A percentile compares a stretch with the other conserved stretches of the same genome.
Conservation (phyloP, 2,888 invertebrate genomes). For the Mylabris sibirica region DNA sequence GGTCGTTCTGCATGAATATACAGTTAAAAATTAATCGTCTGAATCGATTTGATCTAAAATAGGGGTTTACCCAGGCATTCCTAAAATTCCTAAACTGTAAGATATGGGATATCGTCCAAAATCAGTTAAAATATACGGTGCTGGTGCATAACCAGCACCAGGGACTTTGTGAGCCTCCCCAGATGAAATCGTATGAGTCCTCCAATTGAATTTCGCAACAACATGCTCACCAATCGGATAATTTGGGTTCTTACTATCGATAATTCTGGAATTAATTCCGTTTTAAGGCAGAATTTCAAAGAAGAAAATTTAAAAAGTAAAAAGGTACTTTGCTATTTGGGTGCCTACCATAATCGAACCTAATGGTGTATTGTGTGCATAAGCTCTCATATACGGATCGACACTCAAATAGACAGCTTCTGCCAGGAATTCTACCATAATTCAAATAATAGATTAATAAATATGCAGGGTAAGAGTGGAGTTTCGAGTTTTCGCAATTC, state of each 20-base stretch:
- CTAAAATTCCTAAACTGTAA: constrained; percentile 71
- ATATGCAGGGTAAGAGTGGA: too few species aligned
- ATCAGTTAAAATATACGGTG: constrained; percentile 52
- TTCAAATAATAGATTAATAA: background rate
- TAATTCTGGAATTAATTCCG: constrained; percentile 64
- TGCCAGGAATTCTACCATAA: constrained; percentile 68
- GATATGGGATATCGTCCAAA: constrained; percentile 68
- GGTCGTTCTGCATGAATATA: constrained; percentile 65
- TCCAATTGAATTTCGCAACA: constrained; percentile 73
- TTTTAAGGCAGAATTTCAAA: background rate
- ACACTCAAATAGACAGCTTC: constrained; percentile 76
- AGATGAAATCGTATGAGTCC: constrained; percentile 66
- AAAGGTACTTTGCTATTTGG: constrained; percentile 72
- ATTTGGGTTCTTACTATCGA: constrained; percentile 69
- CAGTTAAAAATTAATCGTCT: background rate
- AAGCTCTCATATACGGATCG: constrained; percentile 77
- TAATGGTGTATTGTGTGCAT: constrained; percentile 63
- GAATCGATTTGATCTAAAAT: constrained; percentile 8
- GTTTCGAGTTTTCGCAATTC: too few species aligned
- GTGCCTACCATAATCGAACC: constrained; percentile 74
- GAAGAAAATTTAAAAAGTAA: background rate
- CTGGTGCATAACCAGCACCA: constrained; percentile 23
- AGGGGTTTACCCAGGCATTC: constrained; percentile 80
- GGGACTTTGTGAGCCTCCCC: constrained; percentile 41
- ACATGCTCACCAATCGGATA: constrained; percentile 72